phyloP scores from a whole-genome alignment of 2,113 vertebrate genomes.

The Sialia sialis region DNA sequence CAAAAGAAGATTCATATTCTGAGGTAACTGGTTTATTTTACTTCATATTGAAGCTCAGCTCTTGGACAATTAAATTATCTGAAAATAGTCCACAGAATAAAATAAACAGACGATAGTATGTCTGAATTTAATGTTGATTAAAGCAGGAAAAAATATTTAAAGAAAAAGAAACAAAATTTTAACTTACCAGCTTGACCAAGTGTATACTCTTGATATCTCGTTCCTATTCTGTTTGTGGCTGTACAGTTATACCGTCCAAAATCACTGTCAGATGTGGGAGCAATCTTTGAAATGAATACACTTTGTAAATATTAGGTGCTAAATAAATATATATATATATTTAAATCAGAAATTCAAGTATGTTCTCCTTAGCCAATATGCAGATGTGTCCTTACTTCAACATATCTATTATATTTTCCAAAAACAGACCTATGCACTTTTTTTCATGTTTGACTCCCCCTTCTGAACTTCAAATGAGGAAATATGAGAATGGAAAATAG shows the following conservation, averaged over 20 bases:
- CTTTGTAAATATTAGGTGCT: neutral
- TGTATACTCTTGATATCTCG: conserved; percentile 91
- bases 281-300: conserved; percentile 79
- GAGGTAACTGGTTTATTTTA: neutral
- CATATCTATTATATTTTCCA: neutral
- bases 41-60: neutral
- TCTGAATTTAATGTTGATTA: neutral
- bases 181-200: conserved; percentile 93
- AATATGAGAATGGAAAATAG: neutral
- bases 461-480: neutral
- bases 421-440: neutral
- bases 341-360: neutral
- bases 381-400: neutral
- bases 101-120: neutral
- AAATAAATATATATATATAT: neutral
- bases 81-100: neutral
- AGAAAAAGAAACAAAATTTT: neutral
- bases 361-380: neutral
- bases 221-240: conserved; percentile 92
- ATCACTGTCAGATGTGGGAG: conserved; percentile 91
- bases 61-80: neutral
- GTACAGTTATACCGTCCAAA: conserved; percentile 97
- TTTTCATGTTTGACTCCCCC: neutral
- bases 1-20: neutral
- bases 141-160: neutral